Evolutionary conservation across 2,113 vertebrate species (phyloP).

Genomic region (Oophaga pumilio): DNA sequence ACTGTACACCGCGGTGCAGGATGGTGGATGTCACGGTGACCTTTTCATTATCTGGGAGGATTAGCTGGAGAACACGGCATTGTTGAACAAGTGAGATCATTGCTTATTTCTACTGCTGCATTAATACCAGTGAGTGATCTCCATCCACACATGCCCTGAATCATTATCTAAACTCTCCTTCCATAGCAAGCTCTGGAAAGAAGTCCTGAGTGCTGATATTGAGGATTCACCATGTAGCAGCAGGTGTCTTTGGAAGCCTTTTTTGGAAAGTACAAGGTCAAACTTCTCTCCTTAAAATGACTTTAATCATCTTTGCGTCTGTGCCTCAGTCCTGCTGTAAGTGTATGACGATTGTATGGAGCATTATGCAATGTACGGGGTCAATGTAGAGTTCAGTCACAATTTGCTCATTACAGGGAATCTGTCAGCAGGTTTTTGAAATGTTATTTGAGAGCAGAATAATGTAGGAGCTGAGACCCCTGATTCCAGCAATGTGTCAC

Average conservation of each 20-base stretch:
- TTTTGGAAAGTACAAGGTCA: not conserved
- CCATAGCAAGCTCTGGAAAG: not conserved
- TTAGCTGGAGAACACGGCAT: constrained; percentile 63
- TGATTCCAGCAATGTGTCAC: too few species aligned
- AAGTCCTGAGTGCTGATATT: not conserved
- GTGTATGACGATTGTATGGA: not conserved
- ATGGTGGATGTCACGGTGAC: constrained; percentile 54
- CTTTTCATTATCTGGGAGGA: constrained; percentile 65
- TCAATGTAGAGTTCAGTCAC: not conserved
- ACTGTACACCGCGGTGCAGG: not conserved
- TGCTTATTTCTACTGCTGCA: constrained; percentile 70
- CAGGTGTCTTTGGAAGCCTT: not conserved
- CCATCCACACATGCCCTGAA: constrained; percentile 15
- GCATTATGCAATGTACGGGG: not conserved
- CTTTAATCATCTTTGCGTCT: too few species aligned
- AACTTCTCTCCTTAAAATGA: not conserved
- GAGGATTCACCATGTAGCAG: not conserved
- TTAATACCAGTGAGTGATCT: constrained; percentile 64
- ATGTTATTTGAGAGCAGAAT: too few species aligned
- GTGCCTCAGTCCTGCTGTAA: not conserved
- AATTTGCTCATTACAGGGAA: not conserved
- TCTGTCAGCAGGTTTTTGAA: too few species aligned
- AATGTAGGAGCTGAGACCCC: too few species aligned
- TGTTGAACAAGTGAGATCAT: constrained; percentile 72
- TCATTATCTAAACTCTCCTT: constrained; percentile 27